These are phyloP conservation scores for Piprites chloris DNA, from an alignment of 2,113 vertebrate genomes.

Conservation along the genomic window DNA sequence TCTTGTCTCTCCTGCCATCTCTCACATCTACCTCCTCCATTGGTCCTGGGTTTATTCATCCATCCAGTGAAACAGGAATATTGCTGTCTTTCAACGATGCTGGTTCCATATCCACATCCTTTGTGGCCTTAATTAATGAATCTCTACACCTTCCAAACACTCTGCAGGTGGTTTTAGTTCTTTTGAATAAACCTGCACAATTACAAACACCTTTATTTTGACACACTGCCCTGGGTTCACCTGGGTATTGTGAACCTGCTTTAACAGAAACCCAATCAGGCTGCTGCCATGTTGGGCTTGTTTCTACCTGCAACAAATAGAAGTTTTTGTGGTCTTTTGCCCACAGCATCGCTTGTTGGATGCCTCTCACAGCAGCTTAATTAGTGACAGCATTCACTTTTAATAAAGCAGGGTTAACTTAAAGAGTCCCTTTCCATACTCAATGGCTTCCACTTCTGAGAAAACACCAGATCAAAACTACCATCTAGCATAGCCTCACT, in stretches of 20 bases:
- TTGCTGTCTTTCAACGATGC: rapidly evolving
- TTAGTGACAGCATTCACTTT: background rate
- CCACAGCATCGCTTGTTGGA: background rate
- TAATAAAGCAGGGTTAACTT: background rate
- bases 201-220: background rate
- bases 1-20: background rate
- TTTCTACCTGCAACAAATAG: background rate
- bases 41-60: background rate
- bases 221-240: background rate
- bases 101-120: background rate
- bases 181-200: background rate
- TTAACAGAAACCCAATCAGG: background rate
- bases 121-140: background rate
- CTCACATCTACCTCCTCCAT: background rate
- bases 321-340: background rate
- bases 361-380: background rate
- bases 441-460: background rate
- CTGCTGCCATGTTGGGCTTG: background rate
- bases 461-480: background rate
- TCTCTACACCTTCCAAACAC: background rate
- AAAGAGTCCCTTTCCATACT: background rate
- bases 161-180: background rate
- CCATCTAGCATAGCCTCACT: rapidly evolving
- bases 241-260: background rate
- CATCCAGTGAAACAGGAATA: background rate